Conservation (phyloP, 2,113 vertebrate species). For the Grallaria varia region DNA sequence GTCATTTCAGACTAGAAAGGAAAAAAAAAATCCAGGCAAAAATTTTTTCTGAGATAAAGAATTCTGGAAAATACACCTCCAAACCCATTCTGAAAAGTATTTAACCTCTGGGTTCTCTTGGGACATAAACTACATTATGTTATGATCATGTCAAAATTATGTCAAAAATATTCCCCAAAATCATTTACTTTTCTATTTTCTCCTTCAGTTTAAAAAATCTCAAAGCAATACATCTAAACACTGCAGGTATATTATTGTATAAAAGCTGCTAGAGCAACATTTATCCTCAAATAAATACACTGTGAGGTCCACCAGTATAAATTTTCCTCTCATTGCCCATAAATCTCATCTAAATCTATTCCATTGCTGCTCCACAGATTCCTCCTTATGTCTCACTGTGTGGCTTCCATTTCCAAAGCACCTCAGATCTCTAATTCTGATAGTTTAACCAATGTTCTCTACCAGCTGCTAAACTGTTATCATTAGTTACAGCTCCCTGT, state of each 20-base stretch:
- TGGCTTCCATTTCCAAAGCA: not conserved
- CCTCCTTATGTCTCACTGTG: not conserved
- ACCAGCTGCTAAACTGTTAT: not conserved
- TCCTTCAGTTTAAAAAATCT: not conserved
- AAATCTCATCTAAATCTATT: not conserved
- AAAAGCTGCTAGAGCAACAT: not conserved
- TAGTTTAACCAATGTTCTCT: not conserved
- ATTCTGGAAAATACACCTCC: not conserved
- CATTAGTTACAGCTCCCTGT: not conserved
- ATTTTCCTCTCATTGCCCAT: not conserved
- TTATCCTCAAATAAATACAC: not conserved
- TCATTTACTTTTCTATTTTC: slow-evolving; percentile 19
- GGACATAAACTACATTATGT: not conserved
- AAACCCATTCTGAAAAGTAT: not conserved
- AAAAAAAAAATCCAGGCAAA: not conserved
- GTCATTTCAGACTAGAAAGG: not conserved
- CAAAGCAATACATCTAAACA: not conserved
- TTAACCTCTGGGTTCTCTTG: not conserved
- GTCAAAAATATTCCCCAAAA: slow-evolving; percentile 9
- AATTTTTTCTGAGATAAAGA: not conserved
- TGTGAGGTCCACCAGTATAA: not conserved
- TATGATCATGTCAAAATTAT: not conserved
- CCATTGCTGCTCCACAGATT: not conserved
- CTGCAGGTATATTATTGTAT: not conserved
- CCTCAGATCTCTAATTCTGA: not conserved